Conservation (phyloP, 2,113 vertebrate genomes). For the Eclectus roratus region DNA sequence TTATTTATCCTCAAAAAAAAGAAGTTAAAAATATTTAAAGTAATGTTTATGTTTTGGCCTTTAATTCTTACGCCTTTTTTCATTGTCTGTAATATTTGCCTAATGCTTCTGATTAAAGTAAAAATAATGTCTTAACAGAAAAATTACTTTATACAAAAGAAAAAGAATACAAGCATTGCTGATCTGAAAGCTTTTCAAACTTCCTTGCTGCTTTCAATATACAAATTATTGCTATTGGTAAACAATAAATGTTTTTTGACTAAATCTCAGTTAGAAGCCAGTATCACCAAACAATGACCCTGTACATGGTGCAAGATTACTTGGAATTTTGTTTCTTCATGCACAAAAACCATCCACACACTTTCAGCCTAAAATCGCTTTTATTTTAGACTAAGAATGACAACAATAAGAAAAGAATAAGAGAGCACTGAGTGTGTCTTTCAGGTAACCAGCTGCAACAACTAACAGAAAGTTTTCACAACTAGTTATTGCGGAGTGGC, state of each 20-base stretch:
- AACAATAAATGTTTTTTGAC: not conserved
- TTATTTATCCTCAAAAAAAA: not conserved
- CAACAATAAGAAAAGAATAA: not conserved
- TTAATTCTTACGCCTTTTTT: not conserved
- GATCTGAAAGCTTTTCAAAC: not conserved
- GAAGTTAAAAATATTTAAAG: not conserved
- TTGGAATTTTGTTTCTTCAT: not conserved
- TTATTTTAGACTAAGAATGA: not conserved
- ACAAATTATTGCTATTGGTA: not conserved
- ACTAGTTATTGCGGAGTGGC: not conserved
- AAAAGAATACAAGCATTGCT: not conserved
- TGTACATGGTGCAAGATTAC: not conserved
- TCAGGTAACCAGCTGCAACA: not conserved
- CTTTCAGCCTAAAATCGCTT: not conserved
- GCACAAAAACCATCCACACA: not conserved
- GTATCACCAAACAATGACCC: not conserved
- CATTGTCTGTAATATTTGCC: not conserved
- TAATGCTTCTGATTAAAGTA: not conserved
- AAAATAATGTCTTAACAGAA: not conserved
- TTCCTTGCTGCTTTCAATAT: not conserved
- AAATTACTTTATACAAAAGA: not conserved
- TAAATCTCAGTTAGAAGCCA: not conserved
- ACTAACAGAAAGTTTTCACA: not conserved
- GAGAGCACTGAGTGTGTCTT: not conserved
- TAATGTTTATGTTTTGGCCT: not conserved